Evolutionary conservation across 2,888 invertebrate genomes (phyloP), one percentile per base, ranked within the genome.

Genomic region (Hofmannophila pseudospretella): DNA sequence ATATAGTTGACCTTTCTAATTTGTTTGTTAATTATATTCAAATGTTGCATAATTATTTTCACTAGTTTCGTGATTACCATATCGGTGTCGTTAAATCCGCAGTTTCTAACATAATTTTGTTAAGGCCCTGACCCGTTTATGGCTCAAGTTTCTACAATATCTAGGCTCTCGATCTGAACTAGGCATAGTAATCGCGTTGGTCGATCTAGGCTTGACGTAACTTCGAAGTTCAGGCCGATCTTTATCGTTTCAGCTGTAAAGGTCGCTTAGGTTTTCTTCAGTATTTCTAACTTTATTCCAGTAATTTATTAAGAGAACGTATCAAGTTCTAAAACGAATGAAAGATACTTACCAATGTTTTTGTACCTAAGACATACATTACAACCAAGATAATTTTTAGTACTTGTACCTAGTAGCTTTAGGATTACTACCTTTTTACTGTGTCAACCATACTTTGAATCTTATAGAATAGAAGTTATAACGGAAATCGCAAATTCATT

Each of bases 111-210:
- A 53, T 58, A 44, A 51, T 47, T 63, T 55, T 51, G 51, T 56
- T 44, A 51, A 51, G 64, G 45, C 70, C 74, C 59, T 80, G 82
- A 78, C 78, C 79, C 48, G 64, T 56, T 72, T 62, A 64, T 51
- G 59, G 54, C 67, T 74, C 64, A 65, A 67, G 70, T 71, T 73
- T 63, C 68, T 58, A 47, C 49, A 41, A 45, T 71, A 80, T 78
- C 80, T 67, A 60, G 59, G 54, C 61, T 57, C 51, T 63, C 57
- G 65, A 80, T 80, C 74, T 70, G 51, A 63, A 63, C 66, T 70
- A 67, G 61, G 54, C 49, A 44, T 44, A n/a, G 61, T 76, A 79
- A n/a, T 79, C 74, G 64, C 48, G 47, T 54, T 55, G 49, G 42
- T 48, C 43, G 51, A 73, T 70, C 68, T 60, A 60, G 58, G 45